phyloP scores from a whole-genome alignment of 2,888 invertebrate species.

The Athripsodes cinereus region DNA sequence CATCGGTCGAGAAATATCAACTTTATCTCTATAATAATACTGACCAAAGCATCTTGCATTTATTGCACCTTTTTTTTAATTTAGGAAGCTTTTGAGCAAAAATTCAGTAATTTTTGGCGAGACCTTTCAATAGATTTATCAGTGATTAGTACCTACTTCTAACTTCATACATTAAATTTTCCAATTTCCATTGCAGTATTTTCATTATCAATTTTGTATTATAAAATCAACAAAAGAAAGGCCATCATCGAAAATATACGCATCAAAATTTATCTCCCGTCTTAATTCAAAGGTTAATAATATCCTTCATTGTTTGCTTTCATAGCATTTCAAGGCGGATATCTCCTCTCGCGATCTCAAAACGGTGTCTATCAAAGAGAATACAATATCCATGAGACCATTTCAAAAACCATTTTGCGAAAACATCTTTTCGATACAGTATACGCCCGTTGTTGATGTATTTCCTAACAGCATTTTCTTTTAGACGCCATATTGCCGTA shows the following conservation, averaged over 20 bases:
- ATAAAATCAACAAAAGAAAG: no score
- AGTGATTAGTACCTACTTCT: no score
- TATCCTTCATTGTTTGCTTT: neutral
- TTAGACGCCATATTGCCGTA: neutral
- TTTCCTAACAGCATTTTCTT: neutral
- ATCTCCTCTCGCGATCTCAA: neutral
- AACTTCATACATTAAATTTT: no score
- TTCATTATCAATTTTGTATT: no score
- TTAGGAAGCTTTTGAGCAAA: no score
- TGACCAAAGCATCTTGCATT: no score
- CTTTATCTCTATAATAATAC: no score
- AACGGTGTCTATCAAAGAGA: neutral
- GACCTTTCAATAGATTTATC: no score
- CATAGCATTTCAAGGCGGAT: neutral
- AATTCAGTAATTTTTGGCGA: no score
- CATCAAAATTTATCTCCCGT: neutral
- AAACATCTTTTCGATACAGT: slow-evolving; percentile 1
- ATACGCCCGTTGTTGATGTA: neutral
- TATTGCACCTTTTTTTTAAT: no score
- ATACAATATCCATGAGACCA: neutral
- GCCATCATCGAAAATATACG: neutral
- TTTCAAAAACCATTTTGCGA: neutral
- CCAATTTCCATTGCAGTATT: no score
- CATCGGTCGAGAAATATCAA: no score
- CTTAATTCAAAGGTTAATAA: neutral